Evolutionary conservation across 2,797 vertebrate genomes (phyloP).

Genomic region (Glossophaga mutica): DNA sequence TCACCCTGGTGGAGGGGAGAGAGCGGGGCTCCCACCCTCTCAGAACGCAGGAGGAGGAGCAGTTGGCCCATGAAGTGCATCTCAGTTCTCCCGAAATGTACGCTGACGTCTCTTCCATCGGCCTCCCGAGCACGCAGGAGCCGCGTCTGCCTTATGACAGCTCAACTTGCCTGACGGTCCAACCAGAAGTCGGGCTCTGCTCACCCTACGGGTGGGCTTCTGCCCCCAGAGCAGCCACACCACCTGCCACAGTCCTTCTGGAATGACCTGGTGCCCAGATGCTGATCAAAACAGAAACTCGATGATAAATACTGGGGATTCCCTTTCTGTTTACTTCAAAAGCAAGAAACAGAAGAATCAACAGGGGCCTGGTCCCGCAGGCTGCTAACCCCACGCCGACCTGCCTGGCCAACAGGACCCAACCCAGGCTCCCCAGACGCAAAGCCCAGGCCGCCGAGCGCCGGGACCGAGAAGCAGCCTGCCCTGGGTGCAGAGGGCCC

Average conservation of each 20-base stretch:
- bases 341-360: neutral
- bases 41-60: neutral
- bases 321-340: neutral
- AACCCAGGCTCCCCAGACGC: accelerated
- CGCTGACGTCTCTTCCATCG: neutral
- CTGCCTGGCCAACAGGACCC: neutral
- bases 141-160: no score
- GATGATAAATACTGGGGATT: neutral
- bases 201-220: neutral
- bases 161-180: no score
- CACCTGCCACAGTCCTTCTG: neutral
- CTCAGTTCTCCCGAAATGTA: neutral
- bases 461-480: accelerated
- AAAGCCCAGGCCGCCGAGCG: no score
- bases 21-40: neutral
- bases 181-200: no score
- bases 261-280: no score
- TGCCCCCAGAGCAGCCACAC: neutral
- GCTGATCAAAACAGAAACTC: neutral
- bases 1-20: neutral
- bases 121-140: no score
- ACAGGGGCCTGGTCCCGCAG: neutral
- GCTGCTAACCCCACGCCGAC: neutral
- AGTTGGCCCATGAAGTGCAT: neutral
- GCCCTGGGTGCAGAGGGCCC: no score